Conservation (phyloP, 1,140 invertebrate genomes). For the Zaprionus lachaisei region DNA sequence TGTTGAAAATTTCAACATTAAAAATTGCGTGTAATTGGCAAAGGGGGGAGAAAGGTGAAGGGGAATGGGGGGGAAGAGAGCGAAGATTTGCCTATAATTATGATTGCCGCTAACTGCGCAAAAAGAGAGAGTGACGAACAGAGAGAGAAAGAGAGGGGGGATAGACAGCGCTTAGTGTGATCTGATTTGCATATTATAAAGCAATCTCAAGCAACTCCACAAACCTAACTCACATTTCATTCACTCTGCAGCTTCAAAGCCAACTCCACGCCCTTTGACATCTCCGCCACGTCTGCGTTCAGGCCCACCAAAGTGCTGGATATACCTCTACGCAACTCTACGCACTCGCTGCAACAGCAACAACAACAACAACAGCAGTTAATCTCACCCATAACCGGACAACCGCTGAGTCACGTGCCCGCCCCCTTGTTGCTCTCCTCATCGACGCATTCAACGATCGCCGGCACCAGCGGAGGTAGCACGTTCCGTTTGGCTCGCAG, state of each 20-base stretch:
- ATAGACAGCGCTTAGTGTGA: neutral
- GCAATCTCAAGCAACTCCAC: neutral
- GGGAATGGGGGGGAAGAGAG: neutral
- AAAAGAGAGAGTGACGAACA: slow-evolving; percentile 32
- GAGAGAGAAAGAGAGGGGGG: neutral
- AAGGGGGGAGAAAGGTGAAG: neutral
- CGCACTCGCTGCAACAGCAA: slow-evolving; percentile 37
- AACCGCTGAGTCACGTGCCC: slow-evolving; percentile 68
- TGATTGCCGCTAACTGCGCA: slow-evolving; percentile 44
- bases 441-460: slow-evolving; percentile 51
- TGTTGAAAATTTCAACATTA: slow-evolving; percentile 64
- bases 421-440: slow-evolving; percentile 66
- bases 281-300: slow-evolving; percentile 74
- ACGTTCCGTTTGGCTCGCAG: slow-evolving; percentile 67
- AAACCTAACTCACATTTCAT: slow-evolving; percentile 28
- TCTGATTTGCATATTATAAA: slow-evolving; percentile 4
- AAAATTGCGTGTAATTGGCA: slow-evolving; percentile 67
- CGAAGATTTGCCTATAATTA: slow-evolving; percentile 45
- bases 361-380: slow-evolving; percentile 48
- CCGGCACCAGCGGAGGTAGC: slow-evolving; percentile 33
- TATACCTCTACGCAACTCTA: slow-evolving; percentile 42
- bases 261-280: slow-evolving; percentile 75
- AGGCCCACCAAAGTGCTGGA: slow-evolving; percentile 78
- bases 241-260: slow-evolving; percentile 75
- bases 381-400: slow-evolving; percentile 70